phyloP scores from a whole-genome alignment of 2,113 vertebrate species.

The Pionites leucogaster region DNA sequence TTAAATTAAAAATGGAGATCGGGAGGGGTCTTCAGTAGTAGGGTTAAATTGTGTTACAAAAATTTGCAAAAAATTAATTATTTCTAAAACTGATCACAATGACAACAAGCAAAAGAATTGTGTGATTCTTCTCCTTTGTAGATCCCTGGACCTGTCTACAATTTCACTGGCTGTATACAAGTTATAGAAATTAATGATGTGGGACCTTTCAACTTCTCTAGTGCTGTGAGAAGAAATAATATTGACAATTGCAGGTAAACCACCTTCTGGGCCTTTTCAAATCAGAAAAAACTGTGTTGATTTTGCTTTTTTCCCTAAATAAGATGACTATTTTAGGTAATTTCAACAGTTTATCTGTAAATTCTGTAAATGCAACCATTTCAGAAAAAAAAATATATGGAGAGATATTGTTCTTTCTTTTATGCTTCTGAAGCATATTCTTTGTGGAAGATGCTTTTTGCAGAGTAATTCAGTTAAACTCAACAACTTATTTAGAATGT shows the following conservation, averaged over 20 bases:
- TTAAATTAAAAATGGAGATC: not conserved
- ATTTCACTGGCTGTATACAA: slow-evolving; percentile 87
- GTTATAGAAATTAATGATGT: slow-evolving; percentile 80
- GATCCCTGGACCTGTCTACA: slow-evolving; percentile 76
- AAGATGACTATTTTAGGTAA: not conserved
- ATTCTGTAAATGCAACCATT: not conserved
- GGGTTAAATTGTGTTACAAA: not conserved
- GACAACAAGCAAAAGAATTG: not conserved
- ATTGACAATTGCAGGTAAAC: slow-evolving; percentile 83
- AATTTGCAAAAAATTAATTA: not conserved
- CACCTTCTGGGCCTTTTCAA: slow-evolving; percentile 1
- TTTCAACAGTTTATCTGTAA: not conserved
- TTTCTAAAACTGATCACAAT: not conserved
- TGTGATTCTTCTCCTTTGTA: slow-evolving; percentile 35
- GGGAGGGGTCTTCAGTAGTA: not conserved
- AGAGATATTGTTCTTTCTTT: not conserved
- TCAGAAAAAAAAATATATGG: not conserved
- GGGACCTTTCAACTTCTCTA: slow-evolving; percentile 73
- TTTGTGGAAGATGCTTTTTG: not conserved
- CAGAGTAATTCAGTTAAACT: not conserved
- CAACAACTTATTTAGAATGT: not conserved
- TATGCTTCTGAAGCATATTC: not conserved
- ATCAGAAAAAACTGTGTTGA: not conserved
- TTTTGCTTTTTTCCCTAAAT: not conserved
- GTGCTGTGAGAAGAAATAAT: slow-evolving; percentile 76